phyloP scores from a whole-genome alignment of 1,140 invertebrate genomes.

The Potamilus streckersoni region DNA sequence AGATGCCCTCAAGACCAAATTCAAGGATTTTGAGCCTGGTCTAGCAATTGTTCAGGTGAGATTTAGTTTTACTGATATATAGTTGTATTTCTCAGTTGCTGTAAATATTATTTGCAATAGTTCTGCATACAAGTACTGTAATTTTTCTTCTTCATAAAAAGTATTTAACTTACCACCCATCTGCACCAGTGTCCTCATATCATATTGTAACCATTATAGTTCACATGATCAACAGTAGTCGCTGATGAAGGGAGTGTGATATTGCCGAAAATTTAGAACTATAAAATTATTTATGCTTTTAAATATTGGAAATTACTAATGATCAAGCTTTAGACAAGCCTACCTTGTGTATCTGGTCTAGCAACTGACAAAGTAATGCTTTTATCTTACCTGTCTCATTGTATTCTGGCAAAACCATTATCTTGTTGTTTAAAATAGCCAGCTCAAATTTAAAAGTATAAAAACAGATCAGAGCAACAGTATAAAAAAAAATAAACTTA shows the following conservation, averaged over 20 bases:
- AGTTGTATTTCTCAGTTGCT: not conserved
- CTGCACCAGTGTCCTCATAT: not conserved
- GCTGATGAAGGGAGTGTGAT: not conserved
- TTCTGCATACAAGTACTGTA: not conserved
- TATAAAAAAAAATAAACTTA: too few relatives aligned
- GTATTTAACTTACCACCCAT: not conserved
- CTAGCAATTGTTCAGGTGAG: slow-evolving; percentile 73
- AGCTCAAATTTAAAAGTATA: too few relatives aligned
- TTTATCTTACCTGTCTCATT: too few relatives aligned
- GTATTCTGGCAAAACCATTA: too few relatives aligned
- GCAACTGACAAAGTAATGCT: too few relatives aligned
- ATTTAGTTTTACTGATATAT: slow-evolving; percentile 27
- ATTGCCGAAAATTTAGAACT: too few relatives aligned
- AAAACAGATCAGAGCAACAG: too few relatives aligned
- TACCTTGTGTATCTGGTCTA: too few relatives aligned
- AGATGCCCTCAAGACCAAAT: slow-evolving; percentile 71
- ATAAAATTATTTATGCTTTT: too few relatives aligned
- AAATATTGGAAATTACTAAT: too few relatives aligned
- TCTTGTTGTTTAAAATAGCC: too few relatives aligned
- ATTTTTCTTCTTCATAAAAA: not conserved
- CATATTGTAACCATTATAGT: not conserved
- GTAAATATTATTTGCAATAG: not conserved
- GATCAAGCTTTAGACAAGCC: too few relatives aligned
- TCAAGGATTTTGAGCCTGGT: slow-evolving; percentile 78
- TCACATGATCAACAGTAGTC: not conserved